A percentile compares a stretch with the other conserved stretches of the same genome.
Evolutionary conservation across 1,140 invertebrate genomes (phyloP).

Genomic region (Heliconius himera): DNA sequence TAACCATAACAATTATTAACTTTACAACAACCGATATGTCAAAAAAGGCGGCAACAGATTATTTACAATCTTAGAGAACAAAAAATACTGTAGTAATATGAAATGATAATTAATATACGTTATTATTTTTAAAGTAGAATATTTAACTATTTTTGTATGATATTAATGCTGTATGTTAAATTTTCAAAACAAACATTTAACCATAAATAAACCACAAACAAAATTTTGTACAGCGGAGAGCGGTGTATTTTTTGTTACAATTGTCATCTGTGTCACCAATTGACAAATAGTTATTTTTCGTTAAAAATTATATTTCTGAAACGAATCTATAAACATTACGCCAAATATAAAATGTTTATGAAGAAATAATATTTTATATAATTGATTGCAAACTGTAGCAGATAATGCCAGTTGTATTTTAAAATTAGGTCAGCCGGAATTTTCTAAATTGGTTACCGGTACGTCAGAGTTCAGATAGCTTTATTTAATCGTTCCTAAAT

Average conservation of each 20-base stretch:
- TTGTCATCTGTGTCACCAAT: constrained; percentile 40
- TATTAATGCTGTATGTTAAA: neutral
- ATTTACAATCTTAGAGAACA: neutral
- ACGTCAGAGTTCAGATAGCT: constrained; percentile 69
- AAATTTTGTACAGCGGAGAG: neutral
- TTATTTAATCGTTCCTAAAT: constrained; percentile 46
- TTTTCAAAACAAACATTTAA: neutral
- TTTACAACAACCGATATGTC: too few species aligned
- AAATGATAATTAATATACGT: neutral
- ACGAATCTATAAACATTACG: constrained; percentile 68
- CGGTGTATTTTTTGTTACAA: constrained; percentile 16
- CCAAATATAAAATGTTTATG: constrained; percentile 52
- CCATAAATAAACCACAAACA: constrained; percentile 22
- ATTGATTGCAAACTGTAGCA: constrained; percentile 35
- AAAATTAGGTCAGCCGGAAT: constrained; percentile 57
- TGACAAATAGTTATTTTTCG: constrained; percentile 64
- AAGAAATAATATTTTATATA: constrained; percentile 43
- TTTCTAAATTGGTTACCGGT: constrained; percentile 76
- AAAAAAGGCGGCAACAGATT: too few species aligned
- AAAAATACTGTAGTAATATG: neutral
- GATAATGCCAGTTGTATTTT: constrained; percentile 61
- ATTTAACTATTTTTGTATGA: neutral
- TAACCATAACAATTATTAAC: neutral
- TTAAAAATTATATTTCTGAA: constrained; percentile 53
- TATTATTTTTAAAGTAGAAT: neutral